Evolutionary conservation across 2,113 vertebrate genomes (phyloP), one percentile per base, ranked within the genome.

Genomic region (Cebus imitator): DNA sequence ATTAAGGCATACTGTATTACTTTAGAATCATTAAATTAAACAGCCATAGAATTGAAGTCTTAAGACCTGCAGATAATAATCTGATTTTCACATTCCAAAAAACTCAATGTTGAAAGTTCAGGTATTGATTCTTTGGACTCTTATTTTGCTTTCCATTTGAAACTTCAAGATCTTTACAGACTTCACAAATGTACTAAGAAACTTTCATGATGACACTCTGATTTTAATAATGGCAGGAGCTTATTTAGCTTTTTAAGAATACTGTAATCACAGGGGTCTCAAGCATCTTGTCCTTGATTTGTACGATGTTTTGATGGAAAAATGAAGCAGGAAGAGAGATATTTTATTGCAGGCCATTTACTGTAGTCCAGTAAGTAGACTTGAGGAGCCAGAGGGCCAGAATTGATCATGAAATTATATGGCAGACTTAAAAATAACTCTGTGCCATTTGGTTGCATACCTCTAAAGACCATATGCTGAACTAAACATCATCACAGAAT

Each of bases 121-220:
- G n/a, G 94, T 82, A 66, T 27, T 64, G 20, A 85, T 20, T 55
- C 14, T 89, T 66, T 84, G 8, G 13, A 66, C 43, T 70, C 58
- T 72, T 87, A 3, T 91, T 82, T 95, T 93, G 58, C n/a, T 95
- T 95, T 90, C 48, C n/a, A 64, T 91, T 91, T 93, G 73, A 84
- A 88, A 90, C 27, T 45, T 94, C 16, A 64, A 57, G 43, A 87
- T 57, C 5, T 91, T 45, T 58, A 55, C 43, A 95, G 75, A 78
- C 32, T 95, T 89, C 23, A 57, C 72, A 80, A 93, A 95, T 72
- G n/a, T 57, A 68, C 14, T 75, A 61, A n/a, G 61, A 70, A 50
- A 80, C 27, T 68, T 95, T 94, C 43, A 82, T 79, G 20, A 83
- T 61, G 37, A 79, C 68, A 91, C 37, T 68, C 8, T 45, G 61